Evolutionary conservation across 2,113 vertebrate genomes (phyloP), one percentile per base, ranked within the genome.

Genomic region (Pica pica): DNA sequence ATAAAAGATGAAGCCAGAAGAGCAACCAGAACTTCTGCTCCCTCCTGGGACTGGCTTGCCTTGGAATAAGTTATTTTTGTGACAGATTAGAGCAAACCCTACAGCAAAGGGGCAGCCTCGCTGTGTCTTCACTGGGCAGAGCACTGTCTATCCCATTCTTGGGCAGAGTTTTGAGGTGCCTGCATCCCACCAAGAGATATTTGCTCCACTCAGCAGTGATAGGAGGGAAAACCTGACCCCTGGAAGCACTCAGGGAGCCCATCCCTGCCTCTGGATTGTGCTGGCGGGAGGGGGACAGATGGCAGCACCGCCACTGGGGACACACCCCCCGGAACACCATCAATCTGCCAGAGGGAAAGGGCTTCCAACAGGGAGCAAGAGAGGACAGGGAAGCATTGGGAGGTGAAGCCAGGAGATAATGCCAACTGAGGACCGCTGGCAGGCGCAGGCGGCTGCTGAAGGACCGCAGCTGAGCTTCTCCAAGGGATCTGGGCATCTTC

Each of bases 1-100:
- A 93, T 86, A 86, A 91, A 93, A 91, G 82, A 91, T 71, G 90
- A 94, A 96, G 85, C 85, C 80, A 92, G 79, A 86, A 96, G 86
- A 94, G 69, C 69, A 95, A 67, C 64, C 53, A 31, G 41, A 85
- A 95, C 64, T 92, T 83, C 78, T 59, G 33, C 21, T 86, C 47
- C 79, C 88, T 92, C 95, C 64, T 11, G 56, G 53, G 86, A 87
- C 28, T 0, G 0, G 30, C 49, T 91, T 0, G 0, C 47, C 42
- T 50, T 31, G 26, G 52, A 90, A 84, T 63, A 82, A 87, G 92
- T 75, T 80, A 42, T 83, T 90, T 94, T 61, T 61, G 64, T 55
- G 74, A 47, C 74, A 78, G 74, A 87, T 53, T 61, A 56, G 47
- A 55, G 84, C 74, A 61, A 61, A 70, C 23, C 55, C 28, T 33